phyloP scores from a whole-genome alignment of 2,113 vertebrate genomes.

The Vireo altiloquus region DNA sequence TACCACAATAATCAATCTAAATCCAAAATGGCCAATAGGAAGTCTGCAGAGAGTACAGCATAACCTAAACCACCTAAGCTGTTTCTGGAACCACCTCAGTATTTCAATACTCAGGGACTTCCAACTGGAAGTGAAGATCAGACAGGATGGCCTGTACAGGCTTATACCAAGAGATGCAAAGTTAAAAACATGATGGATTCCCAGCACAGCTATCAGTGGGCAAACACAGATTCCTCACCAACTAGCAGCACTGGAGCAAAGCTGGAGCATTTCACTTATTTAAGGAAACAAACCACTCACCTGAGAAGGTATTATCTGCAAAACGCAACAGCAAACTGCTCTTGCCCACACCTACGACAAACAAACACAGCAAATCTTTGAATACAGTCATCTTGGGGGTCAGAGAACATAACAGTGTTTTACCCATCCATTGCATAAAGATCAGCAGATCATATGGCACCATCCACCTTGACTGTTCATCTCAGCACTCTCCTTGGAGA shows the following conservation, averaged over 20 bases:
- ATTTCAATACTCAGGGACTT: background rate
- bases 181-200: background rate
- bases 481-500: background rate
- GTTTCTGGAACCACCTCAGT: background rate
- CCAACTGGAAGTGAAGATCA: background rate
- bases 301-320: constrained; percentile 99
- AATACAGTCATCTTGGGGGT: background rate
- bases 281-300: constrained; percentile 69
- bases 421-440: background rate
- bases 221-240: background rate
- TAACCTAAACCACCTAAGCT: background rate
- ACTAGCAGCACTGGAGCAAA: background rate
- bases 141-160: background rate
- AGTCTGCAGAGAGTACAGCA: background rate
- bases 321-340: constrained; percentile 97
- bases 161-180: background rate
- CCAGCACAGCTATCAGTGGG: background rate
- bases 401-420: background rate
- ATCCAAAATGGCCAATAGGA: background rate
- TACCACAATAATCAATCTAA: constrained; percentile 13
- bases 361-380: constrained; percentile 19
- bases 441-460: background rate
- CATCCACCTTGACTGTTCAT: background rate
- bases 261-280: background rate
- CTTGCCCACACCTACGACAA: constrained; percentile 91